Percentiles rank a stretch among this genome's conserved stretches.
These are phyloP conservation scores for Oscarella lobularis DNA, from an alignment of 37 sponge, comb jelly and placozoan genomes.

Conservation along the genomic window DNA sequence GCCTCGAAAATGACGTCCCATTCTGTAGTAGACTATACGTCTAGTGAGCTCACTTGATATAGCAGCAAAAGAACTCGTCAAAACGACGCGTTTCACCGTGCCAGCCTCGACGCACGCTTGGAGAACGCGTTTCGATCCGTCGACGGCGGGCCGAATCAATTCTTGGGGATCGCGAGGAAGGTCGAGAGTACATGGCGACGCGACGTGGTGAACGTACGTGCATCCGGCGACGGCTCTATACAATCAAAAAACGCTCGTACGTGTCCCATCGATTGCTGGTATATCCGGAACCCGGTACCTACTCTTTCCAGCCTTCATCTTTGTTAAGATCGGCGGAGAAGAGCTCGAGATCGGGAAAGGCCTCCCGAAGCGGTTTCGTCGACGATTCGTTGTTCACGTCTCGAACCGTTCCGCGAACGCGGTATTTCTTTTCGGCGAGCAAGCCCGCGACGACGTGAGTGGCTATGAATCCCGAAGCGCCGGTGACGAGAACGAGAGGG, in stretches of 20 bases:
- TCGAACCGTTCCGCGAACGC: conserved; percentile 80
- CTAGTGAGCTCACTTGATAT: too few species aligned
- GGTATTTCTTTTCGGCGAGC: conserved; percentile 30
- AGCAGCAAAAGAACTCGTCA: conserved; percentile 84
- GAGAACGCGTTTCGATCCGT: conserved; percentile 71
- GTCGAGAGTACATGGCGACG: conserved; percentile 50
- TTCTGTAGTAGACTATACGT: too few species aligned
- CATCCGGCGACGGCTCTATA: conserved; percentile 57
- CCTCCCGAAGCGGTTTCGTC: background rate
- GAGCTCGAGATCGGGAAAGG: background rate
- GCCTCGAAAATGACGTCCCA: too few species aligned
- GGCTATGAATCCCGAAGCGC: conserved; percentile 81
- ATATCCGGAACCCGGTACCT: background rate
- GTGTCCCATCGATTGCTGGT: too few species aligned
- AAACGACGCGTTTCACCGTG: conserved; percentile 66
- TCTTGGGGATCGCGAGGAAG: conserved; percentile 2
- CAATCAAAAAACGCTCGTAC: too few species aligned
- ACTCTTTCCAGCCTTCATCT: background rate
- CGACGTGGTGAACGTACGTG: conserved; percentile 75
- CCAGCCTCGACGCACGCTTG: conserved; percentile 66
- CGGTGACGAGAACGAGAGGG: conserved; percentile 68
- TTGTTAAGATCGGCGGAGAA: background rate
- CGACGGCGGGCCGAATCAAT: conserved; percentile 57
- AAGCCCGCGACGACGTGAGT: conserved; percentile 57
- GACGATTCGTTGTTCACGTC: conserved; percentile 28